phyloP scores from a whole-genome alignment of 2,888 invertebrate species.

The Ectobius pallidus region DNA sequence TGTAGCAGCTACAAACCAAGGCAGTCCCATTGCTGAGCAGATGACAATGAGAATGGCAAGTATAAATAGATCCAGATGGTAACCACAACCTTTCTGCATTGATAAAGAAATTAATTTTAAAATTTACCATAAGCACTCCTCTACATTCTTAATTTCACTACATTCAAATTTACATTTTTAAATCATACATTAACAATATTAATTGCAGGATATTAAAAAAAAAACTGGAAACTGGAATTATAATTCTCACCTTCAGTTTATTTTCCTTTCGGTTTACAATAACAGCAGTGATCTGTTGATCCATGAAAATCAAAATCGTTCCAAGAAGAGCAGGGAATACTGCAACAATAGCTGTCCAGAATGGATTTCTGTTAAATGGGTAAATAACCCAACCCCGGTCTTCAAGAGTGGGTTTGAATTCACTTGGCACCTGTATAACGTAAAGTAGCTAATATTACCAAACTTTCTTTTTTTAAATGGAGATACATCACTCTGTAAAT shows the following conservation, averaged over 20 bases:
- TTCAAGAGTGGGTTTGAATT: slow-evolving; percentile 83
- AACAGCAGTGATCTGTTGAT: slow-evolving; percentile 98
- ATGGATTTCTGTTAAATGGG: slow-evolving; percentile 81
- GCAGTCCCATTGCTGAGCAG: slow-evolving; percentile 91
- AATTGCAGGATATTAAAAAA: too few species aligned
- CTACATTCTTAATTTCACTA: not conserved
- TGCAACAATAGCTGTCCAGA: slow-evolving; percentile 86
- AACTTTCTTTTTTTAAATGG: too few species aligned
- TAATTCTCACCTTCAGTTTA: slow-evolving; percentile 78
- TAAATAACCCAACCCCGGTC: slow-evolving; percentile 80
- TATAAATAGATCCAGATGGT: slow-evolving; percentile 92
- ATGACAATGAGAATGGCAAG: slow-evolving; percentile 86
- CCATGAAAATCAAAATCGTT: slow-evolving; percentile 98
- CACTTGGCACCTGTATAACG: slow-evolving; percentile 63
- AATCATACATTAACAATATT: too few species aligned
- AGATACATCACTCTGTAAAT: too few species aligned
- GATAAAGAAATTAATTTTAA: not conserved
- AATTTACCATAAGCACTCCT: not conserved
- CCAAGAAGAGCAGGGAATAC: slow-evolving; percentile 90
- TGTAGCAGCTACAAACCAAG: slow-evolving; percentile 97
- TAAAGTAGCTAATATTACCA: too few species aligned
- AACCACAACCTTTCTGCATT: slow-evolving; percentile 88
- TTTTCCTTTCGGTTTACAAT: slow-evolving; percentile 98
- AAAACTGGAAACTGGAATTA: too few species aligned
- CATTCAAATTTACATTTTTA: too few species aligned